A percentile compares a stretch with the other conserved stretches of the same genome.
Evolutionary conservation across 2,797 vertebrate genomes (phyloP).

Genomic region (Eidolon dupreanum): DNA sequence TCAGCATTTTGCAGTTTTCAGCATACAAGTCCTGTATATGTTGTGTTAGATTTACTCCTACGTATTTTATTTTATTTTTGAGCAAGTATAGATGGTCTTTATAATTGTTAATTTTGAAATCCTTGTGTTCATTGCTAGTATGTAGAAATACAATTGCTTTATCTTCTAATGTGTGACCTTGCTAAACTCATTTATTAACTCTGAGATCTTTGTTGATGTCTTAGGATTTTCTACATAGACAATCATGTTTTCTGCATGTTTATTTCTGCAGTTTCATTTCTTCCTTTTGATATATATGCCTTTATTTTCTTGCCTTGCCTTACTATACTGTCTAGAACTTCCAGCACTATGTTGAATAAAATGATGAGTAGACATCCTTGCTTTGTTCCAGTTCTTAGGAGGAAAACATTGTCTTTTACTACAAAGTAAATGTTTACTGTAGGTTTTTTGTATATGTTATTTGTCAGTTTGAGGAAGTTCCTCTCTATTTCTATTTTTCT

Average conservation of each 20-base stretch:
- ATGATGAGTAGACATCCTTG: not conserved
- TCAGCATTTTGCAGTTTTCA: not conserved
- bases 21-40: not conserved
- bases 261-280: not conserved
- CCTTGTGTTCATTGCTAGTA: not conserved
- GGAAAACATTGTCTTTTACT: not conserved
- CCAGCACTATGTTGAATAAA: not conserved
- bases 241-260: not conserved
- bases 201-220: not conserved
- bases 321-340: not conserved
- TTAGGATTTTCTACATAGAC: not conserved
- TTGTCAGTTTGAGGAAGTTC: not conserved
- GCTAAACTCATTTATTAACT: not conserved
- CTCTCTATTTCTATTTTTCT: not conserved
- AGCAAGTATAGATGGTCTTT: not conserved
- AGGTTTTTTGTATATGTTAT: not conserved
- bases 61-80: not conserved
- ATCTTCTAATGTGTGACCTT: not conserved
- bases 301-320: constrained; percentile 31
- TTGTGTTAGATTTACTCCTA: not conserved
- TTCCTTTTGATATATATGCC: not conserved
- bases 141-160: not conserved
- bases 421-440: not conserved
- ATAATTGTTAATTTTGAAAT: not conserved
- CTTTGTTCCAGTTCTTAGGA: not conserved